Base-by-base conservation (phyloP, 1,140 invertebrate species). In the Leptopilina boulardi region DNA sequence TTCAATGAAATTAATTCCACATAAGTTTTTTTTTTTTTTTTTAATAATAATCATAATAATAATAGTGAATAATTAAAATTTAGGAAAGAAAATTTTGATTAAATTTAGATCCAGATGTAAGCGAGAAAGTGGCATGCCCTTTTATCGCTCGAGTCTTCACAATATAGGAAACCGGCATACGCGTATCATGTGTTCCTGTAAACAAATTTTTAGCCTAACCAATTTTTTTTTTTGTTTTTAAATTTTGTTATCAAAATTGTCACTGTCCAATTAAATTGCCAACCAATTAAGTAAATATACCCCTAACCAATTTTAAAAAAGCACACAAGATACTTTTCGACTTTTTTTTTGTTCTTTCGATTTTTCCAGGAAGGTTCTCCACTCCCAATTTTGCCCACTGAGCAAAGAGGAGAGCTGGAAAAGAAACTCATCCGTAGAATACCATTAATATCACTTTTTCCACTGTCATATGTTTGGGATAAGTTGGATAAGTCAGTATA, bases 361-460 rank as follows among this genome's bases (percentile, higher is more conserved):
- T 54, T 78, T 84, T 84, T 85, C 87, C 89, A 87, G 85, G 86
- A 90, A 90, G 87, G 82, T 91, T 91, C 88, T 91, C 90, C 91
- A 91, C 91, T 93, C 92, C 92, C 92, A 93, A 93, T 93, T 93
- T 93, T 93, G 93, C 93, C 92, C 92, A 90, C 92, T 92, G 93
- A 95, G 95, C 95, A 95, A 95, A 95, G 95, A 96, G 95, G 95
- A 95, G 95, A 95, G 94, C 94, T 95, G 94, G 94, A 94, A 94
- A 93, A 92, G 92, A 93, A 91, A 90, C 88, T 90, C 88, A 91
- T 90, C 88, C 90, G 85, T 88, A 88, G 87, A 89, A 90, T 81
- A 83, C 87, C 85, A 86, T 89, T 86, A 90, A 87, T 89, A 83
- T 81, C 82, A 82, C 79, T 81, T 82, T 81, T 82, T 74, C 77